Evolutionary conservation across 2,888 invertebrate species (phyloP).

Genomic region (Habrosyne pyritoides): DNA sequence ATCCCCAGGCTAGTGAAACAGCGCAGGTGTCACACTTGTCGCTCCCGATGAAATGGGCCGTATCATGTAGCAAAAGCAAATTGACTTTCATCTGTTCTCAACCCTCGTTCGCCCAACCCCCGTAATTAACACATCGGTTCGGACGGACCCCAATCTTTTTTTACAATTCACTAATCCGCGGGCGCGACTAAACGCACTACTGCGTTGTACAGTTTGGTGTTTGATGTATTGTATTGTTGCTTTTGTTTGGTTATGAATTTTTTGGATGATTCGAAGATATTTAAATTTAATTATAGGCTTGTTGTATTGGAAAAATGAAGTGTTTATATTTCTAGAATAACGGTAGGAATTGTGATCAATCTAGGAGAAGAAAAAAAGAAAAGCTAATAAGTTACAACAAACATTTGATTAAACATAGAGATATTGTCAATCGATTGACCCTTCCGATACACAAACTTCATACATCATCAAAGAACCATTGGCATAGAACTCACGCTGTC

Average conservation of each 20-base stretch:
- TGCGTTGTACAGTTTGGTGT: conserved; percentile 52
- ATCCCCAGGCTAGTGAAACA: conserved; percentile 59
- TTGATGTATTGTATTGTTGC: conserved; percentile 44
- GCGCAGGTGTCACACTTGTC: conserved; percentile 83
- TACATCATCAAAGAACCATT: conserved; percentile 78
- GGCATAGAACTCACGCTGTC: conserved; percentile 65
- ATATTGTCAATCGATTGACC: not conserved
- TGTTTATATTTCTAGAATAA: not conserved
- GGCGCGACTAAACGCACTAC: conserved; percentile 76
- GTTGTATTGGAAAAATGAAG: not conserved
- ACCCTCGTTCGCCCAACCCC: conserved; percentile 76
- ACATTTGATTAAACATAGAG: not conserved
- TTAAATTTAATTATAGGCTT: not conserved
- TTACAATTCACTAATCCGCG: conserved; percentile 82
- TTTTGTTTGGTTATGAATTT: conserved; percentile 44
- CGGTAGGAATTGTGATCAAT: too few species aligned
- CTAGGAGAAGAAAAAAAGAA: too few species aligned
- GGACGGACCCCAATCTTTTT: conserved; percentile 74
- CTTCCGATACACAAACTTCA: conserved; percentile 48
- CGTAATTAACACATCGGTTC: conserved; percentile 83
- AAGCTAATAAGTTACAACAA: not conserved
- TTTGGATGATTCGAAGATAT: conserved; percentile 12
- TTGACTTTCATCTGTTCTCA: conserved; percentile 84
- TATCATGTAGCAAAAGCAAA: conserved; percentile 87
- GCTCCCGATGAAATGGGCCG: conserved; percentile 84